Base-by-base conservation (phyloP, 2,113 vertebrate genomes). In the Myodes glareolus region DNA sequence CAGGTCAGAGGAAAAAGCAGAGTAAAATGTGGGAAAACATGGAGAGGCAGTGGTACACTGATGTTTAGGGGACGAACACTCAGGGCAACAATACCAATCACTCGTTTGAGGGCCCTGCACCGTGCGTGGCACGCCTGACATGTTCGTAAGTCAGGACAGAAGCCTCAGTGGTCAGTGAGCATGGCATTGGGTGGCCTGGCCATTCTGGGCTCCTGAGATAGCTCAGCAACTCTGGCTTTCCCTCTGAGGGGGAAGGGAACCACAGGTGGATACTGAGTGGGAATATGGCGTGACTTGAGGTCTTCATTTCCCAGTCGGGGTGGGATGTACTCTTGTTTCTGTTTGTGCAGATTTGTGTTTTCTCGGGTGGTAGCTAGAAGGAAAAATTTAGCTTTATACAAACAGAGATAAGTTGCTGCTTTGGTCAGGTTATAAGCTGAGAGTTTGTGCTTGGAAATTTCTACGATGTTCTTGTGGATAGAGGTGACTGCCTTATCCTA, bases 321-420 rank as follows among this genome's bases (percentile, higher is more conserved):
- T 14, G 19, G 70, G 6, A 76, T 47, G 47, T 45, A 67, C 88
- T 88, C 68, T 90, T 87, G 29, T 73, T 31, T 91, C 7, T 39
- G 12, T 17, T 93, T n/a, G 27, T 47, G 1, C 4, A 52, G 6
- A 47, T 77, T 50, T 87, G 14, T 67, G 61, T 78, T 92, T 81
- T 68, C 39, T 72, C n/a, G 5, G 14, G 10, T 52, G 3, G 82
- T 39, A n/a, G 25, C 63, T 2, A 84, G 50, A 94, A 91, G 55
- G 50, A 94, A 91, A 55, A 82, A 85, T 90, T 17, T 50, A 47
- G 67, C 55, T 76, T 88, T 78, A 12, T 75, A 29, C 63, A 63
- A 86, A 61, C 65, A 93, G 42, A 91, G 42, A 68, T 45, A 77
- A 55, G 91, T 31, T 94, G 29, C 72, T 88, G 29, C 78, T 85